These are phyloP conservation scores for Catharus ustulatus DNA, from an alignment of 2,797 vertebrate genomes.

Conservation along the genomic window DNA sequence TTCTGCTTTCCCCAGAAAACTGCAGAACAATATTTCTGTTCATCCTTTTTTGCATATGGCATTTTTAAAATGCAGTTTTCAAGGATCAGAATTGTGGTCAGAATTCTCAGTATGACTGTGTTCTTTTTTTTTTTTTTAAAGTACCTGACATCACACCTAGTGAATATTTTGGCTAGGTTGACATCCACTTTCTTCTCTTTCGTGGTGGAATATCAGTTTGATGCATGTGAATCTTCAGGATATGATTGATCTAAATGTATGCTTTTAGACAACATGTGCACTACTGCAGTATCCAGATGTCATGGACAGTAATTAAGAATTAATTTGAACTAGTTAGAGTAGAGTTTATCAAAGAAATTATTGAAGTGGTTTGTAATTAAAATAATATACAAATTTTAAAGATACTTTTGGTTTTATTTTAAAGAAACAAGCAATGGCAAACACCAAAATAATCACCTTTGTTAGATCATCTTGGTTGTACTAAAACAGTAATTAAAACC, in stretches of 20 bases:
- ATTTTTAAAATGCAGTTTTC: background rate
- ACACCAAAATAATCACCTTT: background rate
- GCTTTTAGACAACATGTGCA: background rate
- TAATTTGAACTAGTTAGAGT: background rate
- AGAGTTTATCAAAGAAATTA: background rate
- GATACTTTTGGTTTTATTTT: background rate
- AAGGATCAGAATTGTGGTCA: background rate
- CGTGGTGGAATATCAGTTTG: background rate
- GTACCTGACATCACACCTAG: background rate
- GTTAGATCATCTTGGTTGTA: background rate
- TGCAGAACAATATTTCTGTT: background rate
- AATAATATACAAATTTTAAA: background rate
- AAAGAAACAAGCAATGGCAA: background rate
- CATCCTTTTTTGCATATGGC: background rate
- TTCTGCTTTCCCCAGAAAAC: background rate
- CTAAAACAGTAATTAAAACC: slow-evolving; percentile 20
- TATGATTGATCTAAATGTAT: background rate
- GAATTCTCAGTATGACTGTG: background rate
- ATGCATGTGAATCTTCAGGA: background rate
- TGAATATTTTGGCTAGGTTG: background rate
- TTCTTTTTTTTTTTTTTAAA: background rate
- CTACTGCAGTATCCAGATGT: background rate
- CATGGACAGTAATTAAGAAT: background rate
- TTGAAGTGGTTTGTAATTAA: background rate
- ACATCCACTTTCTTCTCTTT: background rate